Evolutionary conservation across 2,888 invertebrate genomes (phyloP), one percentile per base, ranked within the genome.

Genomic region (Xanthorhoe spadicearia): DNA sequence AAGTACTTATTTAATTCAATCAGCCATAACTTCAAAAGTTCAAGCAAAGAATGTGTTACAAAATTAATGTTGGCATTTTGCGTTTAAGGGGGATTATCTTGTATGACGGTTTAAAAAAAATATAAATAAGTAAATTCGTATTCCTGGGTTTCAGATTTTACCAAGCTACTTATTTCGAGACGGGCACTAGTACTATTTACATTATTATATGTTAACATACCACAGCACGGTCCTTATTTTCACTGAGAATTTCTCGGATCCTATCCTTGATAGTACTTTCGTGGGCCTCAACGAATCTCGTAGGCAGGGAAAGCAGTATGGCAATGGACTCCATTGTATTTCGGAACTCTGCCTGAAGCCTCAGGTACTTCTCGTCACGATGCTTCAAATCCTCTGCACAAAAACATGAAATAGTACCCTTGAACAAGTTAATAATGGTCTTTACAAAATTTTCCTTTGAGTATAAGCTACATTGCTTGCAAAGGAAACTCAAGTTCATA

Each of bases 251-350:
- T 85, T 97, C 97, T 17, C 96, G 93, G 61, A 97, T 94, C 71
- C 96, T 94, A 70, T 97, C 97, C 83, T 97, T 97, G 69, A 97
- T 96, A 38, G 96, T 93, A 57, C 94, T 94, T 83, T 97, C 97
- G 64, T 96, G 95, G 0, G 97, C 95, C 78, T 97, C 97, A 3
- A 96, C 95, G 83, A 96, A 96, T 71, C 96, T 88, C 32, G 95
- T 94, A 1, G 97, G 95, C 7, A 96, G 94, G 81, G 96, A 96
- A 23, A 96, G 84, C 48, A 96, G 92, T 64, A 96, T 95, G 7
- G 96, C 96, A 63, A 96, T 84, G 0, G 96, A 95, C 81, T 96
- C 96, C 83, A 96, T 89, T 0, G 95, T 93, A 79, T 95, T 95
- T 8, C 96, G 94, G 74, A 95, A 92, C 76, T 96, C 96, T 35